Evolutionary conservation across 2,888 invertebrate genomes (phyloP).

Genomic region (Andrena bicolor): DNA sequence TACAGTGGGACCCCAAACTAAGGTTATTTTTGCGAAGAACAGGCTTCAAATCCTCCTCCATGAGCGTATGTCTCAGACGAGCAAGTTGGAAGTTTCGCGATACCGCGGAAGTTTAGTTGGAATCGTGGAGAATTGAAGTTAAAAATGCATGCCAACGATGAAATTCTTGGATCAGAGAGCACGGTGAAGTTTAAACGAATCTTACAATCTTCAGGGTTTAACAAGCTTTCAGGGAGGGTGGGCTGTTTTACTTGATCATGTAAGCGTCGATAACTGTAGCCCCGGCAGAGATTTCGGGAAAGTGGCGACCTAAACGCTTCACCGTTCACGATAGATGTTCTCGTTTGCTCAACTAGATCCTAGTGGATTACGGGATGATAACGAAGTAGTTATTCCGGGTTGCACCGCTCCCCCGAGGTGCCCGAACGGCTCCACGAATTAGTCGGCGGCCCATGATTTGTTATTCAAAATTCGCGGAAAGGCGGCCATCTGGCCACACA

Average conservation of each 20-base stretch:
- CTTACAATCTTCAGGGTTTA: conserved; percentile 18
- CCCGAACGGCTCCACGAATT: conserved; percentile 55
- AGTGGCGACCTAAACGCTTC: conserved; percentile 46
- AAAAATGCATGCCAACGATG: conserved; percentile 30
- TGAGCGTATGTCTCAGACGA: conserved; percentile 2
- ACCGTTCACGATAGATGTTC: conserved; percentile 61
- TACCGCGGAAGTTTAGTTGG: conserved; percentile 1
- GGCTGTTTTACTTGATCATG: conserved; percentile 13
- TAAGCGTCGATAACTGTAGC: conserved; percentile 31
- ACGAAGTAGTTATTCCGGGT: conserved; percentile 68
- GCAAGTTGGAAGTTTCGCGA: neutral
- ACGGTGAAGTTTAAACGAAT: conserved; percentile 49
- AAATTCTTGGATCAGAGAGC: conserved; percentile 12
- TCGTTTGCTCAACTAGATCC: conserved; percentile 66
- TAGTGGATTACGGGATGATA: conserved; percentile 67
- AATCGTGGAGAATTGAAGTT: conserved; percentile 21
- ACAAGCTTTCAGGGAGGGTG: neutral
- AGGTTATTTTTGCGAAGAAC: neutral
- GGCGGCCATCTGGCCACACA: conserved; percentile 61
- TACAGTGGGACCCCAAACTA: neutral
- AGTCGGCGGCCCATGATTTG: conserved; percentile 72
- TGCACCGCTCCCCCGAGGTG: conserved; percentile 37
- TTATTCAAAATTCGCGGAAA: conserved; percentile 77
- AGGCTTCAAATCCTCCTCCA: neutral
- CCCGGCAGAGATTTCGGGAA: conserved; percentile 43